A percentile compares a stretch with the other conserved stretches of the same genome.
phyloP scores from a whole-genome alignment of 2,797 vertebrate species.

The Darevskia nairensis region DNA sequence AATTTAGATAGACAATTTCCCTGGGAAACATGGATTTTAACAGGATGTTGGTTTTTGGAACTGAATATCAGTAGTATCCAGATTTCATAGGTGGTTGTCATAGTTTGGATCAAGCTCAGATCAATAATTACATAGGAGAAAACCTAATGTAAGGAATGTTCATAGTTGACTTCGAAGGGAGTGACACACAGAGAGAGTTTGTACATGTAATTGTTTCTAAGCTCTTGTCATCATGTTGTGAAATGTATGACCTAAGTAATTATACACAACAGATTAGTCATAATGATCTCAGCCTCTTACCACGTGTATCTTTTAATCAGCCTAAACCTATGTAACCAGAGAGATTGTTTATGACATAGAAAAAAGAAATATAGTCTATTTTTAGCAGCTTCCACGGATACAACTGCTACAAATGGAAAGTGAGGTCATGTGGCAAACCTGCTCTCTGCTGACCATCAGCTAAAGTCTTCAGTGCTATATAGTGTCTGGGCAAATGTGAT shows the following conservation, averaged over 20 bases:
- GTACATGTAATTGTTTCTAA: neutral
- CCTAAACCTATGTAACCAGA: neutral
- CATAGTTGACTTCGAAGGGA: neutral
- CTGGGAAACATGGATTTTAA: neutral
- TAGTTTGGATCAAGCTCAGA: neutral
- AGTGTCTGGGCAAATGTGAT: neutral
- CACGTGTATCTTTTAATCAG: neutral
- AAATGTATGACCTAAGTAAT: conserved; percentile 14
- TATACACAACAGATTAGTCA: neutral
- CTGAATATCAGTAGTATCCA: neutral
- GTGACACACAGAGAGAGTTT: neutral
- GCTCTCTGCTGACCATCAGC: neutral
- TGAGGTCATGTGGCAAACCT: neutral
- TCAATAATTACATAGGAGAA: conserved; percentile 2
- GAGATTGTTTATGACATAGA: neutral
- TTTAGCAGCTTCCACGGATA: neutral
- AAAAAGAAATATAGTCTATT: conserved; percentile 10
- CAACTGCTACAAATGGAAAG: neutral
- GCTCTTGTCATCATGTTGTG: conserved; percentile 5
- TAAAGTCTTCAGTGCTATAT: neutral
- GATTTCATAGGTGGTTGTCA: neutral
- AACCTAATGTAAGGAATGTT: conserved; percentile 5
- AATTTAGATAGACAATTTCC: neutral
- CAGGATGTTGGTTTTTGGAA: neutral
- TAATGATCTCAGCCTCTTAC: conserved; percentile 1